Evolutionary conservation across 2,797 vertebrate genomes (phyloP).

Genomic region (Enteromius unitaeniatus): DNA sequence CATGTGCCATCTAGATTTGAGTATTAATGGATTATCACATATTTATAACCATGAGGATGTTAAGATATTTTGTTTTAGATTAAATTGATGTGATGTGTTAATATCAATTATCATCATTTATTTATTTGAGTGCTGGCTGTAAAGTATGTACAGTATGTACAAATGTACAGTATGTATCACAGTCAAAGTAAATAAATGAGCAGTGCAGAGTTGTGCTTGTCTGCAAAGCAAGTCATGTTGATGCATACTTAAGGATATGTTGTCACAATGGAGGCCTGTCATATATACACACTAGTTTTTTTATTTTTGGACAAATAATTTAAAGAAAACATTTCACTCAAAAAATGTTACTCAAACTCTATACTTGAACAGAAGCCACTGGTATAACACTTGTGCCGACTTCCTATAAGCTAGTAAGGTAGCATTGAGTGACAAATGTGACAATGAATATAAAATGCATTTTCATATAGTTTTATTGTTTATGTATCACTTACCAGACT

Average conservation of each 20-base stretch:
- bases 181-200: constrained; percentile 1
- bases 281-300: neutral
- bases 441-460: neutral
- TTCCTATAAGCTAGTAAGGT: neutral
- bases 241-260: neutral
- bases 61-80: neutral
- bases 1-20: neutral
- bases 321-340: too few relatives aligned
- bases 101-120: too few relatives aligned
- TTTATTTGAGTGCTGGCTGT: neutral
- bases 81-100: neutral
- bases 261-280: neutral
- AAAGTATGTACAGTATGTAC: neutral
- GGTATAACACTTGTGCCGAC: too few relatives aligned
- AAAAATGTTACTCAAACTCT: too few relatives aligned
- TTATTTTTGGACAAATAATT: neutral
- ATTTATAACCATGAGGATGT: neutral
- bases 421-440: neutral
- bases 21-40: neutral
- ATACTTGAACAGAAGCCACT: neutral
- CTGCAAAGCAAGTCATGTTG: neutral
- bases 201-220: too few relatives aligned
- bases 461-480: neutral
- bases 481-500: neutral
- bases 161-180: neutral